Evolutionary conservation across 2,888 invertebrate species (phyloP), one percentile per base, ranked within the genome.

Genomic region (Choreutis nemorana): DNA sequence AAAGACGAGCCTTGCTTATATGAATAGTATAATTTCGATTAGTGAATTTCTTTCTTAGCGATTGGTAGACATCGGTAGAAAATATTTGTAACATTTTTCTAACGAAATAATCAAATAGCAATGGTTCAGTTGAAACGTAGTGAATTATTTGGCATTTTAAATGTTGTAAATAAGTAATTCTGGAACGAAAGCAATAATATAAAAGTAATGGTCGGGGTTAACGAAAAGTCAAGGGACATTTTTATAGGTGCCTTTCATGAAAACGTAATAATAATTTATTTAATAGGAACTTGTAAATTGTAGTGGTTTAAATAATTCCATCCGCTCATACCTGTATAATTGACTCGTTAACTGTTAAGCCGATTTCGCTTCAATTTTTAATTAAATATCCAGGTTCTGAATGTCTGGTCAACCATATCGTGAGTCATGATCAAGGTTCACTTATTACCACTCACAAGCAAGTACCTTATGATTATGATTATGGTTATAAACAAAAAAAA

Each of bases 1-100:
- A 78, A 73, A 78, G 77, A 77, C 77, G 77, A 72, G 73, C 77
- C 71, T 75, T 75, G 77, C 77, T 78, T 78, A 75, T 57, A 61
- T 62, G 39, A 56, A 61, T 75, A 77, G 70, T 61, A 67, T 73
- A 78, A 73, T 62, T 63, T 50, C 68, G 54, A 54, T 50, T 40
- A 35, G 34, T 15, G 30, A 12, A 20, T 23, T 54, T 53, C 51
- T 57, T 64, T 42, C 44, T 49, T 50, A 45, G 16, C 44, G 49
- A 55, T 51, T 50, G 42, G 44, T n/a, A n/a, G n/a, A n/a, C n/a
- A 8, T 18, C 8, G 5, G 18, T 18, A 18, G 5, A 18, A 18
- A 18, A 6, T 18, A 18, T 8, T 18, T 18, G 18, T 18, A 18
- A 18, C 5, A 18, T 18, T n/a, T n/a, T n/a, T n/a, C n/a, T n/a